A percentile compares a stretch with the other conserved stretches of the same genome.
These are phyloP conservation scores for Drosophila melanosoma DNA, from an alignment of 2,888 invertebrate species.

Conservation along the genomic window DNA sequence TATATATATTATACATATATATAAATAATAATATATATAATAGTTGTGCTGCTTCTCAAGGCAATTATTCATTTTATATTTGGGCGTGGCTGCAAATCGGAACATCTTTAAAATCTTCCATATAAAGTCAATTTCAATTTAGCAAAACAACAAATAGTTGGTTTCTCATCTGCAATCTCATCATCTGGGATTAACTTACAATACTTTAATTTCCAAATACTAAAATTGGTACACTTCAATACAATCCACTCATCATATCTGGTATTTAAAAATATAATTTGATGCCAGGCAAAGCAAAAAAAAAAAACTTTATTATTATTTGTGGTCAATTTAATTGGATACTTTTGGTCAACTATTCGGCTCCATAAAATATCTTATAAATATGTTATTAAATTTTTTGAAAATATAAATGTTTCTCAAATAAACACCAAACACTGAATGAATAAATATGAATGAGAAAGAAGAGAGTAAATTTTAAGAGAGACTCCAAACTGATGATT, in stretches of 20 bases:
- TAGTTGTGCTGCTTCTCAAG: not conserved
- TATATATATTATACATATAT: not conserved
- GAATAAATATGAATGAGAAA: not conserved
- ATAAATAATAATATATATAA: not conserved
- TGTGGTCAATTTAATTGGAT: not conserved
- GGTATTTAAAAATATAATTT: not conserved
- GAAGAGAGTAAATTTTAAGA: not conserved
- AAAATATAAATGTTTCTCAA: not conserved
- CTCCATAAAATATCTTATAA: too few relatives aligned
- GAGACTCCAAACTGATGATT: constrained; percentile 1
- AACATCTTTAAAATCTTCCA: not conserved
- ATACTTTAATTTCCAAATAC: not conserved
- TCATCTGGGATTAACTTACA: not conserved
- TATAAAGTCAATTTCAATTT: not conserved
- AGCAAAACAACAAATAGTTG: not conserved
- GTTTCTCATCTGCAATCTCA: not conserved
- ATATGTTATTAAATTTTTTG: not conserved
- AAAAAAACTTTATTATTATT: not conserved
- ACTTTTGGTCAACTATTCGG: too few relatives aligned
- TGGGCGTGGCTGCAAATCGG: not conserved
- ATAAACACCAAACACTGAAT: not conserved
- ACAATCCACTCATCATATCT: not conserved
- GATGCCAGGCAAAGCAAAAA: not conserved
- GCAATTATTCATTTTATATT: not conserved
- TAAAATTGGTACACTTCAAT: not conserved